These are phyloP conservation scores for Tragelaphus scriptus DNA, from an alignment of 2,113 vertebrate genomes.

Conservation along the genomic window DNA sequence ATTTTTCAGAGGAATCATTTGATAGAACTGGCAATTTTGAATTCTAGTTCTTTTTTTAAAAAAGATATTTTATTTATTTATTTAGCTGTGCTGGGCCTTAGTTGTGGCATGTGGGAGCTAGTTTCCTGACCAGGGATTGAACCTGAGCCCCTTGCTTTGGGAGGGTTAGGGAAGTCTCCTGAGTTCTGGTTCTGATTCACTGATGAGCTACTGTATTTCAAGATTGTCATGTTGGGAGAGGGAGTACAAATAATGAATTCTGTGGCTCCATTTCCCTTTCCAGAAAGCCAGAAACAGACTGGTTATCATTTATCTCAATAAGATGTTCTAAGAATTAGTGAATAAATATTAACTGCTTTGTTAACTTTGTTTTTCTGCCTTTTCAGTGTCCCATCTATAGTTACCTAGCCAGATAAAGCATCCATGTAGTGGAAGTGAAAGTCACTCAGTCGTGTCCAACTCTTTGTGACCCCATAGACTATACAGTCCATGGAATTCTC, in stretches of 20 bases:
- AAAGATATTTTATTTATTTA: not conserved
- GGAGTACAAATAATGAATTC: not conserved
- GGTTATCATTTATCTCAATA: not conserved
- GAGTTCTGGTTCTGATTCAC: not conserved
- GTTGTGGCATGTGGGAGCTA: not conserved
- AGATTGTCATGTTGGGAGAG: not conserved
- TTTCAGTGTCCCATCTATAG: not conserved
- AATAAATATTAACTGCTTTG: not conserved
- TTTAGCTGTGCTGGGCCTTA: not conserved
- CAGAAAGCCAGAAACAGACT: not conserved
- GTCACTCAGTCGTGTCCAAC: not conserved
- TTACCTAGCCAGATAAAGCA: not conserved
- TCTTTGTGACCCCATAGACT: not conserved
- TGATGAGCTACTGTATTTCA: not conserved
- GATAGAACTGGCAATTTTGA: conserved; percentile 3
- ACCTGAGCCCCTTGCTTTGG: not conserved
- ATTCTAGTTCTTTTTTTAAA: not conserved
- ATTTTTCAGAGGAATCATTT: conserved; percentile 29
- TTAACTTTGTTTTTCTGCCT: not conserved
- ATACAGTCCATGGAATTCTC: not conserved
- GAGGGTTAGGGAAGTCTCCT: not conserved
- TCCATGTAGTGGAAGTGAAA: not conserved
- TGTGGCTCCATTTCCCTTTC: not conserved
- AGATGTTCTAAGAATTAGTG: not conserved
- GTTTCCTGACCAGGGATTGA: not conserved